Evolutionary conservation across 2,797 vertebrate species (phyloP), one percentile per base, ranked within the genome.

Genomic region (Protosalanx chinensis): DNA sequence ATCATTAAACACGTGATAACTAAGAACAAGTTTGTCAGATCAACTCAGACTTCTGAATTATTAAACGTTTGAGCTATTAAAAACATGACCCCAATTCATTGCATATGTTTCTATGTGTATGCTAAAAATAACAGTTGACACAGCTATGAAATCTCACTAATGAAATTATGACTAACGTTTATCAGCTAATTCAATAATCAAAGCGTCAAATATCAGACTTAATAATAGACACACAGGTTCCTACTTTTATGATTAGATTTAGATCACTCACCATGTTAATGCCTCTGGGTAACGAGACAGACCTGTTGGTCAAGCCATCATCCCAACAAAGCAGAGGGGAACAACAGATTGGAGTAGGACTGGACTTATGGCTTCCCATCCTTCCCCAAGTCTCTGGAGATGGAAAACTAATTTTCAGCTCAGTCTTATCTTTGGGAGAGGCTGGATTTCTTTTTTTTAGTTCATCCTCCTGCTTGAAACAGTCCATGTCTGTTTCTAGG

Each of bases 241-340:
- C 41, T 12, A 46, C 41, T 1, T 46, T 46, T 46, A 60, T 20
- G 2, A 67, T 8, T 3, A 16, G 32, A n/a, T 56, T 18, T 15
- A 10, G 29, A 77, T 73, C 80, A 92, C 94, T 93, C 89, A 96
- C 94, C 93, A 89, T 91, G 86, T 91, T 93, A 84, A 93, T 89
- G 76, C 90, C 90, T 80, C 90, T 89, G 85, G 93, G 91, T 74
- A 93, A 83, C 76, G 93, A 93, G 0, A 85, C 84, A 27, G 91
- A 92, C 89, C 91, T 93, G 84, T 81, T 85, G 63, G 75, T 75
- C 60, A 80, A 41, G 18, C 27, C 58, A 30, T 75, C 82, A 69
- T 81, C 79, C 18, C 32, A 18, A 5, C 76, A 71, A 60, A 82
- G 73, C 76, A 83, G 78, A 0, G 35, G 41, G 41, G 41, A 46